Evolutionary conservation across 2,888 invertebrate genomes (phyloP), one percentile per base, ranked within the genome.

Genomic region (Napeogenes inachia): DNA sequence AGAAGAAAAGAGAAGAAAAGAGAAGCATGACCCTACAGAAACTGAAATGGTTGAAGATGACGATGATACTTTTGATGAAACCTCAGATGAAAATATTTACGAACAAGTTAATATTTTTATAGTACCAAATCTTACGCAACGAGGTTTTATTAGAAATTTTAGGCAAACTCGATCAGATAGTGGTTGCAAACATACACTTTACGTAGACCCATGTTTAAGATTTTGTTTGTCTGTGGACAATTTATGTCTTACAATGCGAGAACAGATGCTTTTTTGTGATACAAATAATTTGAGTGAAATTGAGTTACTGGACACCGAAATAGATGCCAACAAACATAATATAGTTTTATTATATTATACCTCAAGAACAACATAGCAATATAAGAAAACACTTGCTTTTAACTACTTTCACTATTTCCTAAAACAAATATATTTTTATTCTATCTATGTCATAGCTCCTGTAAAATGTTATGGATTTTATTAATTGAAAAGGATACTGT

Each of bases 1-100:
- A 64, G 69, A 77, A n/a, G n/a, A n/a, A n/a, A n/a, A n/a, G 8
- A 71, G 75, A 3, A 73, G 59, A 38, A 73, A 72, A 61, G 64
- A 71, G 30, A 73, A 65, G 64, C 70, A 72, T 21, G 73, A 77
- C 63, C 73, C 77, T 0, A 69, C 64, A 13, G 70, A 68, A 58
- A 71, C 70, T 0, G 59, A 63, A 4, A 38, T 74, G 8, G 54
- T 13, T 6, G 69, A 70, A 12, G 69, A 69, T 33, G 70, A 74
- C 21, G 71, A 71, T 56, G 69, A 72, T 33, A 55, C 56, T 3
- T 70, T 67, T 10, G 64, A 68, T 57, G 70, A 71, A 10, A 66
- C 68, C 10, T 54, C 65, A 3, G 61, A 66, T n/a, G 62, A 67
- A 13, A 62, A 66, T 6, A 61, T 68, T 35, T 60, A 59, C 33